Conservation (phyloP, 2,113 vertebrate genomes). For the Perccottus glenii region DNA sequence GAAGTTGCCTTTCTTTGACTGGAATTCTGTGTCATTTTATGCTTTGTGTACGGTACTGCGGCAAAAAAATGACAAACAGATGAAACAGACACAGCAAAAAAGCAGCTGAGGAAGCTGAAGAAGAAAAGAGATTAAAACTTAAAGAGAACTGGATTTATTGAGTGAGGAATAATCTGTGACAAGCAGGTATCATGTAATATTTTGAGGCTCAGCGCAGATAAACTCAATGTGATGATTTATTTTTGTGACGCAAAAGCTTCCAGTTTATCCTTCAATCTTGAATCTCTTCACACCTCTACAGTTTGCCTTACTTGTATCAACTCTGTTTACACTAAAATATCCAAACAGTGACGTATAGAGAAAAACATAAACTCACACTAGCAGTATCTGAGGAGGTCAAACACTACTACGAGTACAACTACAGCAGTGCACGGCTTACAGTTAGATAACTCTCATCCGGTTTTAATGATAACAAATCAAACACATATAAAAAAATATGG, state of each 20-base stretch:
- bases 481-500: no score
- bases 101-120: neutral
- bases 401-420: no score
- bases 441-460: no score
- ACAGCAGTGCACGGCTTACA: no score
- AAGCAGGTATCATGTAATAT: conserved; percentile 23
- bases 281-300: no score
- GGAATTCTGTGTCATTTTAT: conserved; percentile 4
- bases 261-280: neutral
- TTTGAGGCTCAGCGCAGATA: conserved; percentile 10
- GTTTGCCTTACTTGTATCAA: no score
- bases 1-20: neutral
- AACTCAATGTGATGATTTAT: conserved; percentile 22
- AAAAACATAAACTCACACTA: no score
- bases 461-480: no score
- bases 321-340: no score
- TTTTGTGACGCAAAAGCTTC: conserved; percentile 31
- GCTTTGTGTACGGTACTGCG: neutral
- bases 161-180: conserved; percentile 37
- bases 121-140: conserved; percentile 7
- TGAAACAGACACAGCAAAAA: neutral
- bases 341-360: no score
- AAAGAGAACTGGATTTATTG: conserved; percentile 43
- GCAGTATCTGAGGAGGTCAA: no score
- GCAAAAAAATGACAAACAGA: neutral